Evolutionary conservation across 1,140 invertebrate genomes (phyloP).

Genomic region (Zophobas atratus): DNA sequence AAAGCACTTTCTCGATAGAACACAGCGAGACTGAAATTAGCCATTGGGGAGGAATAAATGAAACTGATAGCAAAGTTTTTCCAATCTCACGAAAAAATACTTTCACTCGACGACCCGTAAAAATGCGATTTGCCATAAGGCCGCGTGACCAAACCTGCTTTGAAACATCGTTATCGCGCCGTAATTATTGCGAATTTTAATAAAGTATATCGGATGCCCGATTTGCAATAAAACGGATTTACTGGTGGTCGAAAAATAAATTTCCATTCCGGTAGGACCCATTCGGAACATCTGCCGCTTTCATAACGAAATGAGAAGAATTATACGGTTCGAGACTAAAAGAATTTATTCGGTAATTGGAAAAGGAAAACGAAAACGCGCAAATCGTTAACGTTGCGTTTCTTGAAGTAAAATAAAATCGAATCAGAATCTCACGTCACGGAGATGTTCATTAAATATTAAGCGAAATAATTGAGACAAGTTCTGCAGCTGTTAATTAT

Average conservation of each 20-base stretch:
- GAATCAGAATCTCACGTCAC: conserved; percentile 10
- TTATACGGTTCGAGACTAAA: neutral
- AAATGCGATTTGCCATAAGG: conserved; percentile 10
- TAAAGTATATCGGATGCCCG: conserved; percentile 9
- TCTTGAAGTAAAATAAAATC: neutral
- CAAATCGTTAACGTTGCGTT: conserved; percentile 1
- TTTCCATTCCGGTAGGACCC: neutral
- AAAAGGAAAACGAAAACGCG: neutral
- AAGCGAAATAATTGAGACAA: conserved; percentile 39
- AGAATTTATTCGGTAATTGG: neutral
- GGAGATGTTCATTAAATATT: conserved; percentile 37
- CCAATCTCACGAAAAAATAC: conserved; percentile 26
- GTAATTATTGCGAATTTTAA: conserved; percentile 26
- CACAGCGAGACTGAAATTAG: conserved; percentile 25
- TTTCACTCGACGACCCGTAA: conserved; percentile 16
- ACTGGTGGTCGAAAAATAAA: conserved; percentile 24
- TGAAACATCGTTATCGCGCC: neutral
- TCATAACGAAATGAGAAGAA: conserved; percentile 32
- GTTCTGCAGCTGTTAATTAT: conserved; percentile 37
- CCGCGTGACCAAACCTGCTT: conserved; percentile 12
- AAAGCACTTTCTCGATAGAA: conserved; percentile 16
- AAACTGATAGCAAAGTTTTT: conserved; percentile 29
- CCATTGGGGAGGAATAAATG: conserved; percentile 37
- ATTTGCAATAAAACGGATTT: conserved; percentile 23
- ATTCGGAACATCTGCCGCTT: conserved; percentile 37